Conservation (phyloP, 2,888 invertebrate species). For the Lycaena phlaeas region DNA sequence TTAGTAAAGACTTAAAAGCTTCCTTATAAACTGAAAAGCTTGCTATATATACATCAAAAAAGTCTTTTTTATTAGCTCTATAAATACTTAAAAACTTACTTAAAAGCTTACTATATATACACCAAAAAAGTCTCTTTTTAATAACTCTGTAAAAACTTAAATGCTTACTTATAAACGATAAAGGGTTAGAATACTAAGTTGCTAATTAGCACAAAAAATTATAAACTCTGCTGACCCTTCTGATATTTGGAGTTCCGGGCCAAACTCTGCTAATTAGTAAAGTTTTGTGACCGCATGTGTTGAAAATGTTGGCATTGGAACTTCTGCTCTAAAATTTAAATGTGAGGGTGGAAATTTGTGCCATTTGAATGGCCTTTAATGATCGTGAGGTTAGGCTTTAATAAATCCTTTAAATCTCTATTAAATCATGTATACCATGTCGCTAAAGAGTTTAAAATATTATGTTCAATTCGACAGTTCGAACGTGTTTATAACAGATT, state of each 20-base stretch:
- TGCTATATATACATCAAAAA: no score
- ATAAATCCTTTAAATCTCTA: not conserved
- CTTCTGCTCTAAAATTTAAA: not conserved
- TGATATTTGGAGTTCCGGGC: constrained; percentile 13
- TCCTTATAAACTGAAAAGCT: no score
- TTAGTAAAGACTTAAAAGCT: no score
- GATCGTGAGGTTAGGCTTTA: not conserved
- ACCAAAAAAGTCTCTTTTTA: no score
- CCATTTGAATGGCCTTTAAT: not conserved
- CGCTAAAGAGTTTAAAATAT: no score
- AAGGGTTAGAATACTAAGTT: not conserved
- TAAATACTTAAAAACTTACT: no score
- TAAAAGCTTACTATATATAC: no score
- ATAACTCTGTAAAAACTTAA: no score
- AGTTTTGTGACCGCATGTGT: constrained; percentile 16
- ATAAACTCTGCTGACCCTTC: not conserved
- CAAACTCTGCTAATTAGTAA: constrained; percentile 23
- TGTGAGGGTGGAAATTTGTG: constrained; percentile 1
- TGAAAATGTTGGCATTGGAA: constrained; percentile 2
- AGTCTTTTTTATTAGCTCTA: no score
- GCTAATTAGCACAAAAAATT: constrained; percentile 3
- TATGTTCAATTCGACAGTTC: no score
- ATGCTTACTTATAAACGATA: no score
- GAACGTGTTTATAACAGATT: no score
- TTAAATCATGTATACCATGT: not conserved